Evolutionary conservation across 2,797 vertebrate species (phyloP).

Genomic region (Synanceia verrucosa): DNA sequence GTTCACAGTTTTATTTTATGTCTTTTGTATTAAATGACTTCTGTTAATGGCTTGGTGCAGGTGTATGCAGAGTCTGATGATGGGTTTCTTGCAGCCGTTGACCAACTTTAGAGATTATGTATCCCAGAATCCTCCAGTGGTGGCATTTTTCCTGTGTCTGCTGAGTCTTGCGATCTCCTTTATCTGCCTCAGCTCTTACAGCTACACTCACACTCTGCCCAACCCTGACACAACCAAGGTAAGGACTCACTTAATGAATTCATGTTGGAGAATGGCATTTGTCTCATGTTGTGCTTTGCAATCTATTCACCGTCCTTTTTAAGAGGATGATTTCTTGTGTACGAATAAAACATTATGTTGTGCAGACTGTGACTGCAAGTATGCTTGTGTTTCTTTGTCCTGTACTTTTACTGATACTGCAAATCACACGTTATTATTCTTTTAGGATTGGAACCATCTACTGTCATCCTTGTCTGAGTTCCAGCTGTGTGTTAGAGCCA

Average conservation of each 20-base stretch:
- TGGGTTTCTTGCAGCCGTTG: constrained; percentile 76
- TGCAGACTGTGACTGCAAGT: background rate
- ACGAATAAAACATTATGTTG: background rate
- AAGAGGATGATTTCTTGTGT: background rate
- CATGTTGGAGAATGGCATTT: background rate
- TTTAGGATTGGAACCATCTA: constrained; percentile 84
- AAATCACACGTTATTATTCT: constrained; percentile 11
- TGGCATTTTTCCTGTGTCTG: constrained; percentile 82
- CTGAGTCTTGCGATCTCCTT: constrained; percentile 77
- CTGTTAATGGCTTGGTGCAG: constrained; percentile 29
- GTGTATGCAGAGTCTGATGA: constrained; percentile 42
- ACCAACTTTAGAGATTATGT: constrained; percentile 73
- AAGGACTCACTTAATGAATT: background rate
- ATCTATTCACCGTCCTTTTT: background rate
- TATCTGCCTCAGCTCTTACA: constrained; percentile 75
- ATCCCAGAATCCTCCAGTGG: constrained; percentile 75
- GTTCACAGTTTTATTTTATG: no score
- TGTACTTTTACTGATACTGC: background rate
- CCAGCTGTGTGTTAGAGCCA: constrained; percentile 71
- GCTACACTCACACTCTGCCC: constrained; percentile 69
- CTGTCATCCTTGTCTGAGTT: constrained; percentile 75
- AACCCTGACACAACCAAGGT: constrained; percentile 81
- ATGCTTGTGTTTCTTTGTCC: background rate
- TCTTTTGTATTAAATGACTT: background rate
- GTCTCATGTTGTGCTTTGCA: no score